Evolutionary conservation across 2,113 vertebrate genomes (phyloP).

Genomic region (Hiodon tergisus): DNA sequence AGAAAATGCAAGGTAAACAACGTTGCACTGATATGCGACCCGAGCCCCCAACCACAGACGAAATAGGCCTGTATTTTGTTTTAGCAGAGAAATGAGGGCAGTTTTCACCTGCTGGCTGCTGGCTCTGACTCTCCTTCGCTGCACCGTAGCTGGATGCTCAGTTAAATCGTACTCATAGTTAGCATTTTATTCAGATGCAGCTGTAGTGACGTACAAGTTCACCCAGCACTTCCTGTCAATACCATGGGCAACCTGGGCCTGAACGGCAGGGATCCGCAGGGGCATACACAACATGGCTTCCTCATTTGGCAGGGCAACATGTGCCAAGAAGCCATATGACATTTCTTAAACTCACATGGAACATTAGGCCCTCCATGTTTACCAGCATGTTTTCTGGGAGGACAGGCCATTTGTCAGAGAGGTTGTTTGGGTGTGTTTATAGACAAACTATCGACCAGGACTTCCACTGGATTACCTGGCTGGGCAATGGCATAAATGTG

Average conservation of each 20-base stretch:
- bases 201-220: conserved; percentile 54
- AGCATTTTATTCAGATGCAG: conserved; percentile 58
- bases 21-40: neutral
- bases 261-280: no score
- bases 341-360: neutral
- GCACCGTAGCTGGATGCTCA: conserved; percentile 39
- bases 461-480: no score
- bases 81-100: neutral
- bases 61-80: conserved; percentile 11
- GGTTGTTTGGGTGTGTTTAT: no score
- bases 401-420: no score
- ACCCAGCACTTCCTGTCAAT: neutral
- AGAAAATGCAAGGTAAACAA: neutral
- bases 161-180: conserved; percentile 60
- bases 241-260: no score
- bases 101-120: neutral
- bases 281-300: neutral
- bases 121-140: neutral
- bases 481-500: no score
- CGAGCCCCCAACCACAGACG: neutral
- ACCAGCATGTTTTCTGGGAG: no score
- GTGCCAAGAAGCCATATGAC: neutral
- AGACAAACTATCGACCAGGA: no score
- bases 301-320: neutral
- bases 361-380: no score